phyloP scores from a whole-genome alignment of 1,140 invertebrate genomes.

The Bilobella aurantiaca region DNA sequence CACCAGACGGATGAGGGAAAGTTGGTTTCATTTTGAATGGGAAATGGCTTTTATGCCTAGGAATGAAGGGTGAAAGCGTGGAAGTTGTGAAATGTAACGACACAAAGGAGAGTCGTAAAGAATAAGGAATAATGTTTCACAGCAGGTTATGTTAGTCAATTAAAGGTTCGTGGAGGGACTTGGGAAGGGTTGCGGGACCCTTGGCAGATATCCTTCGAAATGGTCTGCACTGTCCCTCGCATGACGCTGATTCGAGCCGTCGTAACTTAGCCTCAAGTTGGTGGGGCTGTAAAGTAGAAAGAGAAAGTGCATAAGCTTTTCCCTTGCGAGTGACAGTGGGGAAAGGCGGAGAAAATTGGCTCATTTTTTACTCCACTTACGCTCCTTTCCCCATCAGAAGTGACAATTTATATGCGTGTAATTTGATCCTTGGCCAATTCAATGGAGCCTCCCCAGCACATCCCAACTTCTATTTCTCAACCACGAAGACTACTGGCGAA shows the following conservation, averaged over 20 bases:
- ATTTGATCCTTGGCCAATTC: conserved; percentile 19
- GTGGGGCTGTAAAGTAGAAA: neutral
- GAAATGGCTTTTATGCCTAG: too few relatives aligned
- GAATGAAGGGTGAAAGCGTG: neutral
- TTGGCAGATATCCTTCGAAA: neutral
- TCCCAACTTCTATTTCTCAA: neutral
- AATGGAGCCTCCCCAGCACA: neutral
- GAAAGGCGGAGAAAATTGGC: conserved; percentile 6
- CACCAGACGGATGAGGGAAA: too few relatives aligned
- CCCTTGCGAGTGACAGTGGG: neutral
- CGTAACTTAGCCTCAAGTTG: neutral
- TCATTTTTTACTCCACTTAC: conserved; percentile 7
- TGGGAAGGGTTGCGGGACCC: neutral
- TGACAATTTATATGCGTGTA: conserved; percentile 17
- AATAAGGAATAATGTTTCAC: conserved; percentile 21
- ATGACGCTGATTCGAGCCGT: too few relatives aligned
- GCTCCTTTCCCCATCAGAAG: conserved; percentile 10
- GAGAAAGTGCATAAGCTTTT: conserved; percentile 9
- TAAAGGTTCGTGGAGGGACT: conserved; percentile 10
- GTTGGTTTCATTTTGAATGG: too few relatives aligned
- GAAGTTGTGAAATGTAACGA: conserved; percentile 10
- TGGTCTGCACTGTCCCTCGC: neutral
- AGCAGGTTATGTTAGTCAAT: conserved; percentile 16
- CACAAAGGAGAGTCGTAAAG: conserved; percentile 20
- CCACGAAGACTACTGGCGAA: too few relatives aligned